Evolutionary conservation across 2,113 vertebrate genomes (phyloP), one percentile per base, ranked within the genome.

Genomic region (Copsychus sechellarum): DNA sequence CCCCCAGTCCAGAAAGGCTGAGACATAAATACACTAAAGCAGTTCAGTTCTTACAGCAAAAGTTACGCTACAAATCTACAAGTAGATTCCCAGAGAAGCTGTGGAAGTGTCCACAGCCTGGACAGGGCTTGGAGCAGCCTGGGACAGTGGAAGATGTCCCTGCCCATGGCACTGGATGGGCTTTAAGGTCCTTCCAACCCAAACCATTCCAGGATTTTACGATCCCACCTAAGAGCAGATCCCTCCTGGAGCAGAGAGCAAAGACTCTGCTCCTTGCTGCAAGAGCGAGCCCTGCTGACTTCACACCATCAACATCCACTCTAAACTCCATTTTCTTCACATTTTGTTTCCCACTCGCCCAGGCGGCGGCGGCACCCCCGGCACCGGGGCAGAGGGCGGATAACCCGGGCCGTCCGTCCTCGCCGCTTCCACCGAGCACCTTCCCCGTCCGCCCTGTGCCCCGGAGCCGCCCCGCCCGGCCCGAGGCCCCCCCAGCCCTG

Each of bases 81-180:
- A 12, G 6, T 0, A 26, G 8, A 14, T 5, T 69, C 14, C 8
- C 29, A 61, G n/a, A 26, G 29, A 1, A 54, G n/a, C 38, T 31
- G 70, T 6, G 61, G n/a, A 0, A 67, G 21, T 19, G 54, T 3
- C 61, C 61, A 0, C 70, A 40, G 61, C 24, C 0, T 34, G 69
- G 71, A 31, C 5, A 0, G 43, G 36, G 25, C 13, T 34, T 4
- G 72, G 78, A 67, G 29, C 38, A 60, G 0, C 24, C 78, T 19
- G 70, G 61, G 45, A 12, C 1, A 14, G 38, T 11, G 29, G 38
- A 0, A 67, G 6, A 14, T 54, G 61, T 61, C 61, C n/a, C 61
- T 82, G 38, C 13, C 78, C 18, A 33, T 58, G 77, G 36, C 0
- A 25, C 38, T 25, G 69, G 53, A 12, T 3, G 21, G 4, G 4